Conservation (phyloP, 1,140 invertebrate genomes). For the Planococcus citri region DNA sequence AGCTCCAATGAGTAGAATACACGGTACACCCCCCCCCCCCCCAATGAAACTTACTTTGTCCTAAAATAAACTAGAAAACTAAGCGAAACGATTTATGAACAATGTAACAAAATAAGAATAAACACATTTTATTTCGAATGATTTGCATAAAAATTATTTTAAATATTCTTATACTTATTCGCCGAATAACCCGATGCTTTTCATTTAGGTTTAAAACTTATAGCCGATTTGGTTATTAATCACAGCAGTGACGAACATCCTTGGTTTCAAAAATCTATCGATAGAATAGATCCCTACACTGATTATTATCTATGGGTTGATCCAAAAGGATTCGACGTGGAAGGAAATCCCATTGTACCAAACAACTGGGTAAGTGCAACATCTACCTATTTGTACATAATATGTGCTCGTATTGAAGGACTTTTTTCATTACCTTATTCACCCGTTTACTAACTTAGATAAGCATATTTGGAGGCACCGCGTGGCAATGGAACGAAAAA, state of each 20-base stretch:
- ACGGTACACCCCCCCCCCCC: no score
- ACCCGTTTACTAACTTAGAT: conserved; percentile 35
- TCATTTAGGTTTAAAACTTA: conserved; percentile 52
- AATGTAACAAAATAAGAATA: no score
- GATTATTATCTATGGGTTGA: conserved; percentile 67
- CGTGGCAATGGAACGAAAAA: conserved; percentile 52
- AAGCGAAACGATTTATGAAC: no score
- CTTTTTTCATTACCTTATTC: not conserved
- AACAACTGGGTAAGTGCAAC: conserved; percentile 43
- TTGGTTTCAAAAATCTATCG: conserved; percentile 59
- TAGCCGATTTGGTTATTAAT: conserved; percentile 76
- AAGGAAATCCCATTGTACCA: conserved; percentile 32
- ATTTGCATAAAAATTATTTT: not conserved
- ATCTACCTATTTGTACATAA: not conserved
- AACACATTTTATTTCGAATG: no score
- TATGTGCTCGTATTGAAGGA: not conserved
- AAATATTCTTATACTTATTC: not conserved
- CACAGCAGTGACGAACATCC: conserved; percentile 61
- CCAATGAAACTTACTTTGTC: not conserved
- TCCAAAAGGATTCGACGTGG: conserved; percentile 35
- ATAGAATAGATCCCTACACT: conserved; percentile 42
- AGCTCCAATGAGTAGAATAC: not conserved
- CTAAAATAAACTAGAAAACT: no score
- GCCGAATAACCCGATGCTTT: not conserved
- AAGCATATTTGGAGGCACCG: conserved; percentile 49